Conservation (phyloP, 2,113 vertebrate genomes). For the Polyodon spathula region DNA sequence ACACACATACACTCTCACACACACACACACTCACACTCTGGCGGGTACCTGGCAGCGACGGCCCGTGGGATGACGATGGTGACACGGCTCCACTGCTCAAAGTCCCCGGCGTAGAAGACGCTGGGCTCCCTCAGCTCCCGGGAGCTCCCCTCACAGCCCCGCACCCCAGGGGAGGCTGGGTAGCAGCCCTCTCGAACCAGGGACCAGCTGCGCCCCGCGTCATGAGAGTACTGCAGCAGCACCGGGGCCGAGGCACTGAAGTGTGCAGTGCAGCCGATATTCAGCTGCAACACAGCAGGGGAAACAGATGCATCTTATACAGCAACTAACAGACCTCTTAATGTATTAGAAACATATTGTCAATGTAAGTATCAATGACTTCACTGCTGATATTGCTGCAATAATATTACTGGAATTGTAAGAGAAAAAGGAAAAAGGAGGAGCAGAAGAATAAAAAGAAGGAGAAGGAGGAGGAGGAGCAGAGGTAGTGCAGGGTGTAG, state of each 20-base stretch:
- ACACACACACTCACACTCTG: too few relatives aligned
- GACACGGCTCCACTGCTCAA: constrained; percentile 89
- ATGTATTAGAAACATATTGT: too few relatives aligned
- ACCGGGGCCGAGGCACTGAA: constrained; percentile 76
- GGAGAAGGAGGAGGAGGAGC: too few relatives aligned
- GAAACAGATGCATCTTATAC: too few relatives aligned
- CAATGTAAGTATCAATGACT: too few relatives aligned
- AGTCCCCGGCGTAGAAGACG: constrained; percentile 78
- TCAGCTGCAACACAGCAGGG: too few relatives aligned
- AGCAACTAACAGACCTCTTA: too few relatives aligned
- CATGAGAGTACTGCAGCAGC: constrained; percentile 87
- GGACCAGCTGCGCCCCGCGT: constrained; percentile 87
- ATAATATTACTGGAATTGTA: too few relatives aligned
- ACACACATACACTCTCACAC: too few relatives aligned
- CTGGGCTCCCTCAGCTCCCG: constrained; percentile 80
- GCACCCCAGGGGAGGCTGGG: constrained; percentile 67
- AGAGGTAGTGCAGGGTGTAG: too few relatives aligned
- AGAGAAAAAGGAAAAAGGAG: not conserved
- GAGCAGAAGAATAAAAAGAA: too few relatives aligned
- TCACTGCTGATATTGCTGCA: too few relatives aligned
- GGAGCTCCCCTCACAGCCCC: constrained; percentile 79
- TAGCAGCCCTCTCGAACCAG: constrained; percentile 87
- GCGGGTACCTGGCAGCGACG: constrained; percentile 88
- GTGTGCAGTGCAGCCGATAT: constrained; percentile 80
- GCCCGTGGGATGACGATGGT: constrained; percentile 78